Conservation (phyloP, 2,888 invertebrate genomes). For the Lasioglossum figueresi region DNA sequence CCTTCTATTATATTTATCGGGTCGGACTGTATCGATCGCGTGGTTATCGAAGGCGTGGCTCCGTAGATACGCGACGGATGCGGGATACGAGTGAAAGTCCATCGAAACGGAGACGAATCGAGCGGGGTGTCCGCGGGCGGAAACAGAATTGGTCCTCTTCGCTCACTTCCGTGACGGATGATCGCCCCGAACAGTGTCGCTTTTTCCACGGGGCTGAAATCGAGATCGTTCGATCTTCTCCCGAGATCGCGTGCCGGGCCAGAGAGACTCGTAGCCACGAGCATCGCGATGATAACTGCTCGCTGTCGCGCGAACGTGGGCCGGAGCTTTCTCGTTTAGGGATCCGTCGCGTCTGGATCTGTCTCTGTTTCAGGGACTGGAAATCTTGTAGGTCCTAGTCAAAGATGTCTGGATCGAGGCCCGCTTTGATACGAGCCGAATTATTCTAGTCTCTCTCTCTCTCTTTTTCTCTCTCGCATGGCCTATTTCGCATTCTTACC, state of each 20-base stretch:
- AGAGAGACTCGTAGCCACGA: neutral
- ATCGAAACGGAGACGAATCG: conserved; percentile 59
- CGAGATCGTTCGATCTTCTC: conserved; percentile 10
- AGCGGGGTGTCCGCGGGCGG: conserved; percentile 19
- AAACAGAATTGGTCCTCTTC: conserved; percentile 20
- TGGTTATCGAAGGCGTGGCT: conserved; percentile 50
- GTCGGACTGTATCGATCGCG: conserved; percentile 16
- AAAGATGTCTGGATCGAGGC: neutral
- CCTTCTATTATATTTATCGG: neutral
- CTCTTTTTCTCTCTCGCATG: too few relatives aligned
- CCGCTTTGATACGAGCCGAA: neutral
- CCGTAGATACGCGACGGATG: conserved; percentile 24
- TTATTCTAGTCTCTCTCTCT: neutral
- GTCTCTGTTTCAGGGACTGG: neutral
- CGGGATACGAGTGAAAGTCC: conserved; percentile 77
- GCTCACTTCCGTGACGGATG: conserved; percentile 55
- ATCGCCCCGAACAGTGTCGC: neutral
- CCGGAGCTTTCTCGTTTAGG: conserved; percentile 50
- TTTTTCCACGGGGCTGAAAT: neutral
- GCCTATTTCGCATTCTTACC: too few relatives aligned
- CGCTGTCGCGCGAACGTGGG: neutral
- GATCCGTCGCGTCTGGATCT: neutral
- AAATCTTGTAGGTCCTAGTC: too few relatives aligned
- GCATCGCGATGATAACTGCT: conserved; percentile 13
- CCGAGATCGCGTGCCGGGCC: conserved; percentile 39